These are phyloP conservation scores for Palythoa grandiflora DNA, from an alignment of 92 coral and sea anemone genomes.

Conservation along the genomic window DNA sequence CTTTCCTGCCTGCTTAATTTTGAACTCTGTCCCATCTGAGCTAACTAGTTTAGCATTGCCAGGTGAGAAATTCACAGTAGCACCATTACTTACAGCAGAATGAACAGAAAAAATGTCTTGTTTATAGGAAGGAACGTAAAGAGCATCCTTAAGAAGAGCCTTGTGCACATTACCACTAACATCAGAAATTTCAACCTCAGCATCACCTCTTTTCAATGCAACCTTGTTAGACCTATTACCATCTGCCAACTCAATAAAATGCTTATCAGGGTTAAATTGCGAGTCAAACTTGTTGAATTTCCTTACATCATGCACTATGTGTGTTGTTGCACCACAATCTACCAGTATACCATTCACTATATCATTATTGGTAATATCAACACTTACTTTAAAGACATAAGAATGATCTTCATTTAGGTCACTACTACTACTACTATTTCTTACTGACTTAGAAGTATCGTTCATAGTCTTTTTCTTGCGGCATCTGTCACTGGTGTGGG, in stretches of 20 bases:
- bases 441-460: slow-evolving; percentile 8
- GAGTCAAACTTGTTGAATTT: slow-evolving; percentile 55
- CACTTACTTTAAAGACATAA: slow-evolving; percentile 40
- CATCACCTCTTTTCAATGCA: slow-evolving; percentile 60
- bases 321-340: slow-evolving; percentile 55
- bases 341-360: slow-evolving; percentile 36
- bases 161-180: slow-evolving; percentile 43
- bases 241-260: slow-evolving; percentile 55
- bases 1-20: slow-evolving; percentile 53
- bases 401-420: slow-evolving; percentile 32
- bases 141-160: slow-evolving; percentile 51
- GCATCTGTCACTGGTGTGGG: slow-evolving; percentile 26
- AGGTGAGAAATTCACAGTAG: slow-evolving; percentile 55
- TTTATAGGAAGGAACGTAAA: slow-evolving; percentile 59
- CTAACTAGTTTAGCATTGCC: slow-evolving; percentile 43
- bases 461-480: slow-evolving; percentile 11
- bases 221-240: slow-evolving; percentile 56
- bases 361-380: neutral
- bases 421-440: neutral
- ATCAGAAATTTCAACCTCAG: slow-evolving; percentile 44
- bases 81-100: slow-evolving; percentile 56
- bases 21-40: slow-evolving; percentile 45
- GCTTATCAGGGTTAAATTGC: slow-evolving; percentile 31
- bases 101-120: slow-evolving; percentile 65
- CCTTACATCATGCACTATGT: slow-evolving; percentile 39